Evolutionary conservation across 2,797 vertebrate genomes (phyloP).

Genomic region (Otolemur crassicaudatus): DNA sequence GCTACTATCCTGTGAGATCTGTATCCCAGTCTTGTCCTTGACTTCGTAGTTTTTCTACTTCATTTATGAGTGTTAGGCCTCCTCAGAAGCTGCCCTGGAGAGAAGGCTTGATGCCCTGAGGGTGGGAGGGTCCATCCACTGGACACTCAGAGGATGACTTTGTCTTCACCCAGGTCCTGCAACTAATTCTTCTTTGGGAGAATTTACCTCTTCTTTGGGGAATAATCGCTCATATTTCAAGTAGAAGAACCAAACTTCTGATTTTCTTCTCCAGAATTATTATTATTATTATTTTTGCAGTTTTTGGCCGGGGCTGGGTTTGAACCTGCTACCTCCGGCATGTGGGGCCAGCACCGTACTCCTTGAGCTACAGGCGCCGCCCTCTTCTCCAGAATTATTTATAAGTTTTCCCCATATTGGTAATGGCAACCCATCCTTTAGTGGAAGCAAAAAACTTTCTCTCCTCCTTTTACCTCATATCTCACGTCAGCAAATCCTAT

Average conservation of each 20-base stretch:
- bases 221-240: background rate
- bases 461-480: background rate
- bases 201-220: background rate
- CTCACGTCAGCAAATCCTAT: background rate
- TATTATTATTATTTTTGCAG: no score
- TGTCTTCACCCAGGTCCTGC: background rate
- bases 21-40: background rate
- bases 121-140: background rate
- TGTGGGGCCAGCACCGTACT: no score
- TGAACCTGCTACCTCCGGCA: no score
- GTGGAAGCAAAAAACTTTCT: background rate
- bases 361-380: no score
- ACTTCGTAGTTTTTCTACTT: background rate
- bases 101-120: background rate
- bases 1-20: background rate
- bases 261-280: background rate
- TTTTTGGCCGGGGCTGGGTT: no score
- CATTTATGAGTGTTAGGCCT: background rate
- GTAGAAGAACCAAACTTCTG: background rate
- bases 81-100: background rate
- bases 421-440: background rate
- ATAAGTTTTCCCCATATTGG: background rate
- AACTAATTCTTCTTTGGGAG: background rate
- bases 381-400: background rate
- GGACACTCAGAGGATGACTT: background rate